These are phyloP conservation scores for Oreochromis grahami DNA, from an alignment of 2,797 vertebrate genomes.

Conservation along the genomic window DNA sequence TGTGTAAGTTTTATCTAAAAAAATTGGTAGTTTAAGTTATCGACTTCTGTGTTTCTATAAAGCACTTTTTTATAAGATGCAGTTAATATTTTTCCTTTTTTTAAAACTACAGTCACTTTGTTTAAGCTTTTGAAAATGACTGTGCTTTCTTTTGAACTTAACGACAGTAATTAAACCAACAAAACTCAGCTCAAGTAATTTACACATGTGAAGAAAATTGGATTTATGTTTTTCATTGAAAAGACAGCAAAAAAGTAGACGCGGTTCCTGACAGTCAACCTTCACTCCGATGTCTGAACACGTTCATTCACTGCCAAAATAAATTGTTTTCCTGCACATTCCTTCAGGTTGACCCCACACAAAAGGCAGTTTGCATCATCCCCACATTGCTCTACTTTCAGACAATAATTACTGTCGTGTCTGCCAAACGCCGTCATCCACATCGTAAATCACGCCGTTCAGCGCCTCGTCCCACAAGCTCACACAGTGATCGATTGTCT, in stretches of 20 bases:
- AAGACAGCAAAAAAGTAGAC: not conserved
- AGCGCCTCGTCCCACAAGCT: not conserved
- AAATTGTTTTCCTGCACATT: not conserved
- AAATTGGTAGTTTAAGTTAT: not conserved
- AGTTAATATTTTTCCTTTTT: not conserved
- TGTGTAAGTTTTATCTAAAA: not conserved
- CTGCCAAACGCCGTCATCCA: constrained; percentile 3
- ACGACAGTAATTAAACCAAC: not conserved
- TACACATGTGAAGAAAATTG: not conserved
- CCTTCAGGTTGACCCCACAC: constrained; percentile 7
- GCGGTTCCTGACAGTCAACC: not conserved
- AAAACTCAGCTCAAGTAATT: not conserved
- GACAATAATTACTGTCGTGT: not conserved
- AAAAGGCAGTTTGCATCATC: not conserved
- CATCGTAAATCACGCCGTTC: constrained; percentile 35
- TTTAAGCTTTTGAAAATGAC: not conserved
- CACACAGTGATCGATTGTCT: constrained; percentile 21
- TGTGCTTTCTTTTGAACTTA: not conserved
- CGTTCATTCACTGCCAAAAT: not conserved
- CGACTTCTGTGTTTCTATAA: not conserved
- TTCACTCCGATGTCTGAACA: not conserved
- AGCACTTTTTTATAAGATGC: not conserved
- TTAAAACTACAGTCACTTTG: not conserved
- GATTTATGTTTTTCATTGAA: not conserved
- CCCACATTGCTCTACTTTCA: not conserved